Percentiles rank a stretch among this genome's conserved stretches.
phyloP scores from a whole-genome alignment of 2,888 invertebrate species.

The Synergus japonicus region DNA sequence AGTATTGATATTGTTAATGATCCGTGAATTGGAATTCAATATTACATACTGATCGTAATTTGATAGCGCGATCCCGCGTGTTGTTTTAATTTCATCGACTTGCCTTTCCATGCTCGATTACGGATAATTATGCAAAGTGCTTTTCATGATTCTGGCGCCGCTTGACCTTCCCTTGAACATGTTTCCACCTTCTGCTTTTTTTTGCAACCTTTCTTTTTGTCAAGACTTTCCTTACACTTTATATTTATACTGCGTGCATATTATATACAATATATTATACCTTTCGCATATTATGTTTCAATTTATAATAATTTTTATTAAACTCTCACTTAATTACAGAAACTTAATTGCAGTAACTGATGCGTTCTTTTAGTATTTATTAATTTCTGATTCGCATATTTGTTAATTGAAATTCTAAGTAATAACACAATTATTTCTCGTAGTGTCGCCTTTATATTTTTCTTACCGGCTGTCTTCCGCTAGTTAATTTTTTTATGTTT shows the following conservation, averaged over 20 bases:
- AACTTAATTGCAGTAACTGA: no score
- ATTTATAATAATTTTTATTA: neutral
- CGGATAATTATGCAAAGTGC: no score
- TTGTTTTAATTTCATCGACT: no score
- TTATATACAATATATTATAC: neutral
- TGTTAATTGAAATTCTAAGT: no score
- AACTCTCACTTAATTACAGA: neutral
- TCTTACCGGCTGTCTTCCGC: no score
- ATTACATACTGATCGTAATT: constrained; percentile 24
- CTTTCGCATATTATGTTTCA: neutral
- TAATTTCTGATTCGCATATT: no score
- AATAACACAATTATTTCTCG: no score
- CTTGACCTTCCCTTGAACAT: neutral
- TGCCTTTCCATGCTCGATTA: no score
- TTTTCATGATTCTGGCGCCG: no score
- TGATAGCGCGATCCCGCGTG: neutral
- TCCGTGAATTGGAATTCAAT: constrained; percentile 51
- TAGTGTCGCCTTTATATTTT: no score
- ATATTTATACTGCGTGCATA: neutral
- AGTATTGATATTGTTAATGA: constrained; percentile 49
- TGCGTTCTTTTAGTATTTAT: no score
- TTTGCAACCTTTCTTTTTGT: neutral
- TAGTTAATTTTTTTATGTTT: no score
- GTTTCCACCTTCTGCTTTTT: neutral
- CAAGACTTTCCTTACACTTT: neutral